Evolutionary conservation across 2,888 invertebrate species (phyloP).

Genomic region (Lissocephala sabroskyi): DNA sequence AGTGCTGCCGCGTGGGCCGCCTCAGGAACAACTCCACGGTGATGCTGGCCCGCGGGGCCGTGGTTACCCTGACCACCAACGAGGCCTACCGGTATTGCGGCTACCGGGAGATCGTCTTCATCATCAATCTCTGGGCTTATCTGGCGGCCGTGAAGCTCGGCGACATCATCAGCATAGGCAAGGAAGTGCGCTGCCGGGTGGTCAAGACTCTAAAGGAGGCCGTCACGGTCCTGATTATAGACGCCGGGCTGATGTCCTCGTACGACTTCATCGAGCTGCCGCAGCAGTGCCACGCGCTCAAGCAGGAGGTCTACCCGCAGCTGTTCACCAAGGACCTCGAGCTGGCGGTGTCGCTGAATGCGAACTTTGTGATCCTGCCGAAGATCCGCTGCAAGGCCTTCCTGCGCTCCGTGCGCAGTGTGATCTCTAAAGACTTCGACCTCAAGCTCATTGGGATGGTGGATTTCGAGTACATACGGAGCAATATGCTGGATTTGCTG

Average conservation of each 20-base stretch:
- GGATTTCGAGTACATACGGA: slow-evolving; percentile 52
- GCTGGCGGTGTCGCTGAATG: slow-evolving; percentile 40
- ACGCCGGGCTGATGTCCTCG: slow-evolving; percentile 56
- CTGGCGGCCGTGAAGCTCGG: slow-evolving; percentile 44
- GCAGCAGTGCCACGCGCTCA: slow-evolving; percentile 47
- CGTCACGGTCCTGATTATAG: slow-evolving; percentile 53
- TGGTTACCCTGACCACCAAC: slow-evolving; percentile 65
- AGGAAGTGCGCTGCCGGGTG: slow-evolving; percentile 48
- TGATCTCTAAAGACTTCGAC: slow-evolving; percentile 25
- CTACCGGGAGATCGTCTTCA: slow-evolving; percentile 64
- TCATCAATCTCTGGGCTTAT: slow-evolving; percentile 65
- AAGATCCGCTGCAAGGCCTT: slow-evolving; percentile 53
- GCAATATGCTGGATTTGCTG: slow-evolving; percentile 60
- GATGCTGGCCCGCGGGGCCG: slow-evolving; percentile 43
- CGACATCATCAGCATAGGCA: slow-evolving; percentile 54
- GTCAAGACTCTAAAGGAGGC: slow-evolving; percentile 59
- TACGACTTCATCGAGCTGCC: slow-evolving; percentile 68
- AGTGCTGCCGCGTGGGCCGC: slow-evolving; percentile 67
- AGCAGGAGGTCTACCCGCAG: slow-evolving; percentile 25
- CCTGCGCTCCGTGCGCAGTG: slow-evolving; percentile 39
- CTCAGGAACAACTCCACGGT: slow-evolving; percentile 62
- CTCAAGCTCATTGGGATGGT: slow-evolving; percentile 61
- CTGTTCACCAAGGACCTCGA: slow-evolving; percentile 53
- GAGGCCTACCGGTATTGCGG: slow-evolving; percentile 54
- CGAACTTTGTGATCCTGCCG: slow-evolving; percentile 62